phyloP scores from a whole-genome alignment of 2,113 vertebrate genomes.

The Myrmecobius fasciatus region DNA sequence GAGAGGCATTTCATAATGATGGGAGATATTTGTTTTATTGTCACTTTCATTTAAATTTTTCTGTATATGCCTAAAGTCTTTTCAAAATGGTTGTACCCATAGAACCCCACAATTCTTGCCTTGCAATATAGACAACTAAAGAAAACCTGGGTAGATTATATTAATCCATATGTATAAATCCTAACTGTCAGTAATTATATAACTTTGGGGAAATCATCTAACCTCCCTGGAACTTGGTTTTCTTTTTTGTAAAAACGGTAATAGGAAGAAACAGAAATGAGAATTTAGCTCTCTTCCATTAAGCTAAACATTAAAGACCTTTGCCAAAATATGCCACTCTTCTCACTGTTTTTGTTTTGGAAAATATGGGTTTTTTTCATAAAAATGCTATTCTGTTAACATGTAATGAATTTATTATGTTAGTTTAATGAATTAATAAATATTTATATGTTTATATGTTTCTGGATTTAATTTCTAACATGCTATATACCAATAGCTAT shows the following conservation, averaged over 20 bases:
- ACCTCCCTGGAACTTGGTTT: background rate
- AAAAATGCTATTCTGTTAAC: background rate
- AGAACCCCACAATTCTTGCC: background rate
- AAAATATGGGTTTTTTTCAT: background rate
- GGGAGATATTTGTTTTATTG: background rate
- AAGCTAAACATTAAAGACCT: background rate
- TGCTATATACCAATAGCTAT: background rate
- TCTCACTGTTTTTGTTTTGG: background rate
- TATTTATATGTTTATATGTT: background rate
- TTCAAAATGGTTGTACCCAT: background rate
- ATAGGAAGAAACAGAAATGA: background rate
- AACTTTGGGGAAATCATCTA: background rate
- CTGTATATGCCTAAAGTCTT: background rate
- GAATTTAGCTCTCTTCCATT: no score
- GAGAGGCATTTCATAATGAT: background rate
- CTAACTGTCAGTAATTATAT: background rate
- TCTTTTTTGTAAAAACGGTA: background rate
- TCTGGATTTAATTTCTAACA: background rate
- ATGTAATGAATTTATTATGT: background rate
- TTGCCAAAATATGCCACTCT: background rate
- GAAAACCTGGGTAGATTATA: background rate
- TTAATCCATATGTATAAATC: background rate
- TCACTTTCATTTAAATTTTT: background rate
- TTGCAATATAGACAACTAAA: background rate
- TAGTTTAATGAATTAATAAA: background rate